Evolutionary conservation across 1,140 invertebrate genomes (phyloP).

Genomic region (Bombus soroeensis): DNA sequence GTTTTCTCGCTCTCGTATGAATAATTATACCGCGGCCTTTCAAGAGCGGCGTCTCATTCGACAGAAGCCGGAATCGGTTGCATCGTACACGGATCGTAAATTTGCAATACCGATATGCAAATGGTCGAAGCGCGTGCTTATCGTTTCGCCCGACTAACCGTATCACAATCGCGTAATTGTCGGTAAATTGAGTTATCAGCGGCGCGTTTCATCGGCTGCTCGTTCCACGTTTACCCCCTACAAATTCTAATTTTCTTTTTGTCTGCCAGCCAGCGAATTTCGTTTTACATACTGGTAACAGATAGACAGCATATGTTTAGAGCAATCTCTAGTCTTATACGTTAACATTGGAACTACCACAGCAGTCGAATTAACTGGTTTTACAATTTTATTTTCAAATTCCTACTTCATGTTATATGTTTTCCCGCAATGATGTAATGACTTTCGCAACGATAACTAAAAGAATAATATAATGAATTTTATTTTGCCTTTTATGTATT

Average conservation of each 20-base stretch:
- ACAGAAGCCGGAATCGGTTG: slow-evolving; percentile 20
- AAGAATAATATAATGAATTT: no score
- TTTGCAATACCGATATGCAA: slow-evolving; percentile 44
- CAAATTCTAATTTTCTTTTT: not conserved
- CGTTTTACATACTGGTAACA: no score
- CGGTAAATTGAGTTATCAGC: slow-evolving; percentile 28
- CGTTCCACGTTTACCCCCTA: not conserved
- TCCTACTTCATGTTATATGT: no score
- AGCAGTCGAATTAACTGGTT: no score
- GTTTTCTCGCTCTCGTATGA: slow-evolving; percentile 7
- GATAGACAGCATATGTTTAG: no score
- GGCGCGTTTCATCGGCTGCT: not conserved
- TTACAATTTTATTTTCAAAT: no score
- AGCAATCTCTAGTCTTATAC: no score
- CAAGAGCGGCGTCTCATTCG: slow-evolving; percentile 11
- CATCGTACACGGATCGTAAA: slow-evolving; percentile 21
- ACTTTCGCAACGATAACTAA: no score
- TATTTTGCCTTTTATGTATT: no score
- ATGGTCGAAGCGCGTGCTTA: slow-evolving; percentile 9
- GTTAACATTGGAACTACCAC: no score
- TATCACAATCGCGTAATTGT: slow-evolving; percentile 39
- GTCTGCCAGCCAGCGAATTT: no score
- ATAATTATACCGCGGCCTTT: slow-evolving; percentile 36
- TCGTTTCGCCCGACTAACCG: not conserved
- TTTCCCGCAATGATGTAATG: no score